These are phyloP conservation scores for Erpornis zantholeuca DNA, from an alignment of 2,113 vertebrate genomes.

Conservation along the genomic window DNA sequence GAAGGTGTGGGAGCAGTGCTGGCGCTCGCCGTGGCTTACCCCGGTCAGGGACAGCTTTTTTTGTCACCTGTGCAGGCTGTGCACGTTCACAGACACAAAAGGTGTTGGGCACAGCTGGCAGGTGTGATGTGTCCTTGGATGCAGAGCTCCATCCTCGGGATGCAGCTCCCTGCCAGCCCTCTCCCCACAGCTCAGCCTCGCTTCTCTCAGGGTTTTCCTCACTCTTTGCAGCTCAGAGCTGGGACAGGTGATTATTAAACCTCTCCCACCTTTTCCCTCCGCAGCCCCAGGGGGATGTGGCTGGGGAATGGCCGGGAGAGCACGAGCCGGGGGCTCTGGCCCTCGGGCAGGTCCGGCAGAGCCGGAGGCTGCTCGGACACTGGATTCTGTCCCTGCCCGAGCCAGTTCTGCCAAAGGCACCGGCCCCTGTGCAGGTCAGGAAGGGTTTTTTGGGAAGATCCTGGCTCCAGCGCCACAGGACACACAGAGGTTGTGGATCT, in stretches of 20 bases:
- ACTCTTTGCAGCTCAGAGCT: background rate
- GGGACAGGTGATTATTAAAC: background rate
- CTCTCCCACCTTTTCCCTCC: background rate
- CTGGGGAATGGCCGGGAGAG: fast-evolving
- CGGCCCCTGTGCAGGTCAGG: background rate
- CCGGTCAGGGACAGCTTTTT: fast-evolving
- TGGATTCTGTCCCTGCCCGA: background rate
- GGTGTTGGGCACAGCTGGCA: background rate
- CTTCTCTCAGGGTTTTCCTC: fast-evolving
- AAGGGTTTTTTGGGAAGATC: background rate
- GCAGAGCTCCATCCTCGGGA: background rate
- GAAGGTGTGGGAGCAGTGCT: background rate
- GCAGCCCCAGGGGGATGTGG: background rate
- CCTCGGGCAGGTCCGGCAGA: background rate
- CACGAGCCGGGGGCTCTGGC: background rate
- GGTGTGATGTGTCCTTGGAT: background rate
- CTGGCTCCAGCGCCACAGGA: background rate
- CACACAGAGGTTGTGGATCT: fast-evolving
- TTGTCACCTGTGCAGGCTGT: fast-evolving
- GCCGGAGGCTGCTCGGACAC: fast-evolving
- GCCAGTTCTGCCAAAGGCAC: background rate
- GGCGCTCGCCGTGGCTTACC: fast-evolving
- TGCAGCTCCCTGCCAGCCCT: fast-evolving
- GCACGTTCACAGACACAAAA: fast-evolving
- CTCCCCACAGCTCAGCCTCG: fast-evolving